Evolutionary conservation across 2,113 vertebrate genomes (phyloP).

Genomic region (Gavia stellata): DNA sequence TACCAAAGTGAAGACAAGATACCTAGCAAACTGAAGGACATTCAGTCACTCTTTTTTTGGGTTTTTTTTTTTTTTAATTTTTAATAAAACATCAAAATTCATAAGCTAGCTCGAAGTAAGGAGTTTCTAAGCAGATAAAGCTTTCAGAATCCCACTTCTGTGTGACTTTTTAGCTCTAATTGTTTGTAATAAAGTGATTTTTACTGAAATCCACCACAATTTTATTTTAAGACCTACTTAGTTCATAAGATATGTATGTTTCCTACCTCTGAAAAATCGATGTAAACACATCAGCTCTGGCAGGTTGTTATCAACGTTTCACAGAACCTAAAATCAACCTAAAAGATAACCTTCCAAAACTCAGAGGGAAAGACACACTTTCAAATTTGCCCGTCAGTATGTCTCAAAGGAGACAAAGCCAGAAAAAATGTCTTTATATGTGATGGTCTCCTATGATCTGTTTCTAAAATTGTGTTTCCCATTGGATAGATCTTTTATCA

Average conservation of each 20-base stretch:
- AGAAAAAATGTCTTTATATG: constrained; percentile 33
- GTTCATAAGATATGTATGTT: constrained; percentile 6
- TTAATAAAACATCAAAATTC: background rate
- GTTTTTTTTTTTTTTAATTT: background rate
- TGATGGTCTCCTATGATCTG: constrained; percentile 26
- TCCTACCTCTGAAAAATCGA: constrained; percentile 39
- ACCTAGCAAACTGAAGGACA: background rate
- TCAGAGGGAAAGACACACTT: constrained; percentile 40
- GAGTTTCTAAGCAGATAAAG: background rate
- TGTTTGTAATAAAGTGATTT: background rate
- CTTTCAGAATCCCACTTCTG: background rate
- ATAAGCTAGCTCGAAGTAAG: background rate
- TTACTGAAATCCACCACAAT: background rate
- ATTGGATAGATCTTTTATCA: constrained; percentile 44
- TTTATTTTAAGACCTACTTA: background rate
- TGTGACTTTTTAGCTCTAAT: background rate
- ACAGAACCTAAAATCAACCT: constrained; percentile 65
- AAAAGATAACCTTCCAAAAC: constrained; percentile 64
- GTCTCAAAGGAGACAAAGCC: constrained; percentile 42
- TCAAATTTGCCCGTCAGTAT: constrained; percentile 49
- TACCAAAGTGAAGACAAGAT: background rate
- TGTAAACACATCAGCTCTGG: constrained; percentile 57
- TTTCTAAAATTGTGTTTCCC: constrained; percentile 51
- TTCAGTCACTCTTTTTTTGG: background rate
- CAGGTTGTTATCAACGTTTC: constrained; percentile 69